Base-by-base conservation (phyloP, 2,797 vertebrate species). In the Emydoidea blandingii region DNA sequence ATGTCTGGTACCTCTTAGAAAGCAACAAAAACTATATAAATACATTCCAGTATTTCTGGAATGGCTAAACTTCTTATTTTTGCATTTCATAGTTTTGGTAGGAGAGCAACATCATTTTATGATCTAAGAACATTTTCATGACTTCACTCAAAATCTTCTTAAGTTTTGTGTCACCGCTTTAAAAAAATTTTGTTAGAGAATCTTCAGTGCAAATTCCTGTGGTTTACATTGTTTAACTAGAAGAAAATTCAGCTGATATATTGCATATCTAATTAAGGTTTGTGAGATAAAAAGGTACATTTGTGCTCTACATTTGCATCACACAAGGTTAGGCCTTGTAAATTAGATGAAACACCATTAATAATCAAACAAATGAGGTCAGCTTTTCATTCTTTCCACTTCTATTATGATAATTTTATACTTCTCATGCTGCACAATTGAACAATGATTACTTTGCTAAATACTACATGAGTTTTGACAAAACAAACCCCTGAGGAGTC, bases 371-470 rank as follows among this genome's bases (percentile, higher is more conserved):
- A 97, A 97, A 98, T 83, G 85, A 96, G 96, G 96, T 98, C 97
- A 98, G 92, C 90, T 89, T 96, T 96, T 96, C 84, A 81, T 97
- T 97, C 93, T 97, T 87, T 96, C 91, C 94, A 72, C 92, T 97
- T 97, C 96, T 97, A 95, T 98, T 98, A 97, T 90, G 91, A 97
- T 98, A 97, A 98, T 98, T 98, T 98, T 98, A 97, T 89, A 97
- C 95, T 97, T 96, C 92, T 97, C 62, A 76, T 96, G 96, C 96
- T 98, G 57, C 23, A 95, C 97, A 98, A 98, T 96, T 98, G 97
- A 98, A 96, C 97, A 98, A 93, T 98, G 97, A 98, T 98, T 98
- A 98, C 93, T 98, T 98, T 96, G 97, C 97, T 98, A 98, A 98
- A 97, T 98, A 97, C 94, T 98, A 97, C 97, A 97, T 95, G 97